Percentiles rank a stretch among this genome's conserved stretches.
Conservation (phyloP, 92 coral and sea anemone genomes). For the Montipora capitata region DNA sequence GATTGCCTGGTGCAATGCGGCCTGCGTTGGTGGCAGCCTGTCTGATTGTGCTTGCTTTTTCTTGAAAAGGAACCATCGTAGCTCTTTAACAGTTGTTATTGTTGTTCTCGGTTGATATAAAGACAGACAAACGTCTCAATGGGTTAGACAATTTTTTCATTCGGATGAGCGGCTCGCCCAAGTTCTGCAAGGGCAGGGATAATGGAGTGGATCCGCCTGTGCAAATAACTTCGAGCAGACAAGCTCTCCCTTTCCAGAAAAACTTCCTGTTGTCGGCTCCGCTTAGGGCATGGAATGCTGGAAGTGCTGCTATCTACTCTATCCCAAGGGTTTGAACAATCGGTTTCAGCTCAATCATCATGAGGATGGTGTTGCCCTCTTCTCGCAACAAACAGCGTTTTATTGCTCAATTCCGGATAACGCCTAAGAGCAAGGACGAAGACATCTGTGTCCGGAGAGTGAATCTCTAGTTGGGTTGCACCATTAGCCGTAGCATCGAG, state of each 20-base stretch:
- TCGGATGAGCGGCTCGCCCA: not conserved
- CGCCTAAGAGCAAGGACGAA: not conserved
- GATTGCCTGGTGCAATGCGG: slow-evolving; percentile 12
- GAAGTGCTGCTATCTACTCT: not conserved
- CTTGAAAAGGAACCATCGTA: slow-evolving; percentile 26
- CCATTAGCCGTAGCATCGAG: not conserved
- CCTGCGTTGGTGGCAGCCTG: slow-evolving; percentile 61
- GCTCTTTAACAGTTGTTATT: not conserved
- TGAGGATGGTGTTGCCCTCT: not conserved
- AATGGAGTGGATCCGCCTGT: not conserved
- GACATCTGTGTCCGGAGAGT: not conserved
- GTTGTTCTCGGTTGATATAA: no score
- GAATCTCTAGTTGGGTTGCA: not conserved
- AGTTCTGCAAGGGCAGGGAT: slow-evolving; percentile 36
- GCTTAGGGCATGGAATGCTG: slow-evolving; percentile 21
- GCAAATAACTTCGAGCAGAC: slow-evolving; percentile 54
- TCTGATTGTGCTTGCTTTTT: slow-evolving; percentile 64
- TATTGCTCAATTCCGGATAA: not conserved
- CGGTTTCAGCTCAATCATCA: not conserved
- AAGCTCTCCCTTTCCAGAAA: slow-evolving; percentile 34
- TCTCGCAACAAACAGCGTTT: not conserved
- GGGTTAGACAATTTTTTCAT: not conserved
- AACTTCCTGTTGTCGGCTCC: slow-evolving; percentile 56
- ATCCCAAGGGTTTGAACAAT: not conserved
- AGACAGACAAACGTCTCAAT: no score